These are phyloP conservation scores for Enteromius fasciolatus DNA, from an alignment of 2,797 vertebrate genomes.

Conservation along the genomic window DNA sequence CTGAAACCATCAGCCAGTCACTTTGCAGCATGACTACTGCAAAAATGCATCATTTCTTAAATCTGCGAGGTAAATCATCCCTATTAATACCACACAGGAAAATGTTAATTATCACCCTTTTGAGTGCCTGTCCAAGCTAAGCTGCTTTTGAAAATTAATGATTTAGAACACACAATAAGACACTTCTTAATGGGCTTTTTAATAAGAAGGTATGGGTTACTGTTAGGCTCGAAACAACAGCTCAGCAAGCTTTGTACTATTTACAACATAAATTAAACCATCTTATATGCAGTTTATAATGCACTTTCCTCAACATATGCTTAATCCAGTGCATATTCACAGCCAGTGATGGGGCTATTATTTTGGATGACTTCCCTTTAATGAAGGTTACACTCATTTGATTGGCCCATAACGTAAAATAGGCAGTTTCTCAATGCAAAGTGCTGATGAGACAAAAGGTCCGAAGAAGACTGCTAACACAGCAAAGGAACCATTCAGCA, in stretches of 20 bases:
- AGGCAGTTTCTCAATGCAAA: constrained; percentile 40
- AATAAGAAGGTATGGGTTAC: constrained; percentile 57
- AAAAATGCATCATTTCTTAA: constrained; percentile 35
- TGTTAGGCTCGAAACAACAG: constrained; percentile 57
- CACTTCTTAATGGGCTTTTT: constrained; percentile 56
- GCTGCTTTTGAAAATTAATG: constrained; percentile 60
- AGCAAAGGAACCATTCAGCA: constrained; percentile 43
- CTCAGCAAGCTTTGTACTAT: constrained; percentile 62
- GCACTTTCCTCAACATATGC: constrained; percentile 47
- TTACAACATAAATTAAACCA: constrained; percentile 54
- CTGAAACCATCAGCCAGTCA: neutral
- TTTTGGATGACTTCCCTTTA: constrained; percentile 38
- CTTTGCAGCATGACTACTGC: neutral
- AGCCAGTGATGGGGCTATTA: constrained; percentile 46
- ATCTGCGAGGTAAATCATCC: constrained; percentile 51
- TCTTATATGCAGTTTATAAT: constrained; percentile 47
- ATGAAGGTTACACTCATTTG: constrained; percentile 39
- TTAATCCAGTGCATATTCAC: constrained; percentile 44
- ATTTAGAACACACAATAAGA: constrained; percentile 58
- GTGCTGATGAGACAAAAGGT: constrained; percentile 56
- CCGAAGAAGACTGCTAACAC: constrained; percentile 45
- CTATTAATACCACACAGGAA: constrained; percentile 54
- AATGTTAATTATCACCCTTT: constrained; percentile 59
- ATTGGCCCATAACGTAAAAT: constrained; percentile 47
- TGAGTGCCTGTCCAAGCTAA: constrained; percentile 59